Evolutionary conservation across 1,140 invertebrate species (phyloP).

Genomic region (Lamellibrachia luymesi): DNA sequence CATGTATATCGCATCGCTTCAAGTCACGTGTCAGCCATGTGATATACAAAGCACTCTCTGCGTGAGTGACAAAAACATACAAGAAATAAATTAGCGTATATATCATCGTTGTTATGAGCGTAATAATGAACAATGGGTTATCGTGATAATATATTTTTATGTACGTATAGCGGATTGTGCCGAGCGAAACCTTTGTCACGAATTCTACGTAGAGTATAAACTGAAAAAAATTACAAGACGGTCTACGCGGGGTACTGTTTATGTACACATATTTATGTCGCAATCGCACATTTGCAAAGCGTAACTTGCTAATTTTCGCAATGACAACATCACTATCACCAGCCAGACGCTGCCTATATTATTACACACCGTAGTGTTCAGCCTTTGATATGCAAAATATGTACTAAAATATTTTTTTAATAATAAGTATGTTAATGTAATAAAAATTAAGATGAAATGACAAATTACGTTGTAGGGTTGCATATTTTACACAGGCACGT

Average conservation of each 20-base stretch:
- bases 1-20: not conserved
- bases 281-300: not conserved
- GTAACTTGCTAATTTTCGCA: not conserved
- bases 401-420: no score
- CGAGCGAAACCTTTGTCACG: not conserved
- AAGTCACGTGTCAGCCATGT: not conserved
- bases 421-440: no score
- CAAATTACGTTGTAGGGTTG: not conserved
- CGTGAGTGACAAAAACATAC: not conserved
- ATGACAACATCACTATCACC: not conserved
- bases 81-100: slow-evolving; percentile 2
- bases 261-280: not conserved
- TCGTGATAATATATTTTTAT: not conserved
- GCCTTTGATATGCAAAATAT: no score
- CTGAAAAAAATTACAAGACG: not conserved
- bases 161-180: not conserved
- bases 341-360: no score
- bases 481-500: not conserved
- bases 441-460: not conserved
- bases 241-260: not conserved
- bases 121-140: not conserved
- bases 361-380: no score
- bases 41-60: no score
- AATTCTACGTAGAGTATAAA: not conserved
- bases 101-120: not conserved